Evolutionary conservation across 2,888 invertebrate species (phyloP), one percentile per base, ranked within the genome.

Genomic region (Caenorhabditis macrosperma): DNA sequence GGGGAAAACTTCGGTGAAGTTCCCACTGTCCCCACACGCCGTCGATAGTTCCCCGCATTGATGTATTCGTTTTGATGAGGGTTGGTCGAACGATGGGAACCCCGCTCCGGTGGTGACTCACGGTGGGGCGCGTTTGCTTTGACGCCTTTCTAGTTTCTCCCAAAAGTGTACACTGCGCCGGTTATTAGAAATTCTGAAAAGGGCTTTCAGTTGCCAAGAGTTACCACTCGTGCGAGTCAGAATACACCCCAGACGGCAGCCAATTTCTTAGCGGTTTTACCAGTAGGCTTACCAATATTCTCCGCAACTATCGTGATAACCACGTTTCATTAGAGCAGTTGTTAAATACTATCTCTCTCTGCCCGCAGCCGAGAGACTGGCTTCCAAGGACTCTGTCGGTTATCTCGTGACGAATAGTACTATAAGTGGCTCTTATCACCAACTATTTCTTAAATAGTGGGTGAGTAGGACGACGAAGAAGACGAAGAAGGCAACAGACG

Each of bases 381-480:
- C n/a, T n/a, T n/a, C n/a, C n/a, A n/a, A n/a, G n/a, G n/a, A n/a
- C 38, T 15, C 67, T 57, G 41, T 35, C 35, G 48, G 57, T 68
- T 68, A 68, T 68, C 68, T 33, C 26, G 30, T 38, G 46, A 57
- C 54, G 44, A 67, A 57, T 57, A 55, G 57, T 55, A 46, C 30
- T 57, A 46, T 59, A 33, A 28, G 7, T 63, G 44, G 15, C 33
- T 48, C 35, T 63, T 35, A 22, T 28, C 60, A 41, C 33, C 61
- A 46, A 30, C 48, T 48, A 55, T 55, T 41, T 66, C 41, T 67
- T 55, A 67, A 67, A 55, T 55, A 67, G 66, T 67, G 55, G 20
- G 17, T 30, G 33, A 26, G 52, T 52, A n/a, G 35, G 54, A 10
- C 44, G 17, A 2, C 4, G 44, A 17, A 2, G 44, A 44, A 44